Evolutionary conservation across 2,888 invertebrate species (phyloP).

Genomic region (Muscina levida): DNA sequence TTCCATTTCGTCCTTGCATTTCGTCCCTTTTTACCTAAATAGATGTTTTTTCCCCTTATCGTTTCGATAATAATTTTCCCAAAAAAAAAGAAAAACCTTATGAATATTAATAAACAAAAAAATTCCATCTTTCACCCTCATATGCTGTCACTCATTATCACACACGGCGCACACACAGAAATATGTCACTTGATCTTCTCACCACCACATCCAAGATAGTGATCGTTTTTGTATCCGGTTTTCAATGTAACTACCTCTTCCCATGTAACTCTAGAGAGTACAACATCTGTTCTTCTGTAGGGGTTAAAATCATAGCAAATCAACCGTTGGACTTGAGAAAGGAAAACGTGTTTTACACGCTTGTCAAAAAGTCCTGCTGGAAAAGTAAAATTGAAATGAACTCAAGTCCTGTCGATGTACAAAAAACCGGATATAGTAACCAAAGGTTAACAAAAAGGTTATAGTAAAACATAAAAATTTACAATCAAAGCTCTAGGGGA

Average conservation of each 20-base stretch:
- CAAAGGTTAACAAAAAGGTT: constrained; percentile 15
- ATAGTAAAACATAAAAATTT: not conserved
- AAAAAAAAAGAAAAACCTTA: not conserved
- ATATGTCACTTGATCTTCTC: constrained; percentile 31
- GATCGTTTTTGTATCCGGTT: constrained; percentile 24
- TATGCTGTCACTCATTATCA: not conserved
- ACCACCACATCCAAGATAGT: constrained; percentile 18
- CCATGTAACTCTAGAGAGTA: not conserved
- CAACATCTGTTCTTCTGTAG: constrained; percentile 34
- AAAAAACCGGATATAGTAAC: constrained; percentile 17
- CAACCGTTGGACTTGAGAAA: not conserved
- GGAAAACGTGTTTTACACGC: constrained; percentile 40
- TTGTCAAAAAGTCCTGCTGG: constrained; percentile 18
- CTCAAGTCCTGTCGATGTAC: not conserved
- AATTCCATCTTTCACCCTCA: constrained; percentile 17
- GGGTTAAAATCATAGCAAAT: not conserved
- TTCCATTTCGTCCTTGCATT: too few relatives aligned
- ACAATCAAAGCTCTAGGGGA: not conserved
- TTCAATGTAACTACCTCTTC: constrained; percentile 3
- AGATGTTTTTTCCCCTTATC: too few relatives aligned
- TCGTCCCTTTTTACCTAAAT: too few relatives aligned
- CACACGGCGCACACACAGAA: not conserved
- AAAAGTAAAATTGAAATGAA: constrained; percentile 9
- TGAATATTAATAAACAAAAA: not conserved
- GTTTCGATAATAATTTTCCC: not conserved